Evolutionary conservation across 2,888 invertebrate genomes (phyloP), one percentile per base, ranked within the genome.

Genomic region (Branchellion lobata): DNA sequence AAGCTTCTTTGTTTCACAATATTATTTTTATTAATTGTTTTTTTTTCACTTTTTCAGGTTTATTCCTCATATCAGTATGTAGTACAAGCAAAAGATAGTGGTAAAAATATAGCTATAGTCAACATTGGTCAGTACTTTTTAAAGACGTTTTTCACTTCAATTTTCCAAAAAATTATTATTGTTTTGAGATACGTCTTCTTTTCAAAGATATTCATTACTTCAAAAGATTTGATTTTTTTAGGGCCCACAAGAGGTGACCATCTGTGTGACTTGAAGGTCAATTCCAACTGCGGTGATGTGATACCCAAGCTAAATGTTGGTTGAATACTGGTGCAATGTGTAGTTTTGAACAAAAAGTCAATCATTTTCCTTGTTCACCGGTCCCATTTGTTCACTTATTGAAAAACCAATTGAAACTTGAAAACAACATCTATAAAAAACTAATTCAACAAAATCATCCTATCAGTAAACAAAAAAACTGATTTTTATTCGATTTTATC

Each of bases 21-120:
- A 65, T 65, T 5, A 65, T 27, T 11, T 27, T 11, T 65, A n/a
- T 27, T 65, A 5, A 27, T 5, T 65, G 3, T 11, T 11, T 27
- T 65, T 65, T 65, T 21, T 65, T 65, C 27, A 75, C 29, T 8
- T 24, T 84, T 85, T 0, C 84, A 89, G 85, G 89, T 96, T 0
- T 96, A 92, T 87, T 98, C 97, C 0, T 94, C 94, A 21, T 97
- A 93, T 88, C 91, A 98, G 84, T 94, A 97, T 86, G 91, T 94
- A 80, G 87, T 93, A 81, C 91, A 91, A 88, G 94, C 93, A 0
- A 88, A 89, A 68, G 91, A 93, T 81, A 91, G 91, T 82, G 90
- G 91, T 81, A 92, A 92, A 85, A 91, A 92, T 1, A 90, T 97
- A 80, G 93, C 92, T 3, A 91, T 97, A 82, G 90, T 98, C 0